Conservation (phyloP, 2,888 invertebrate species). For the Sepioteuthis lessoniana region DNA sequence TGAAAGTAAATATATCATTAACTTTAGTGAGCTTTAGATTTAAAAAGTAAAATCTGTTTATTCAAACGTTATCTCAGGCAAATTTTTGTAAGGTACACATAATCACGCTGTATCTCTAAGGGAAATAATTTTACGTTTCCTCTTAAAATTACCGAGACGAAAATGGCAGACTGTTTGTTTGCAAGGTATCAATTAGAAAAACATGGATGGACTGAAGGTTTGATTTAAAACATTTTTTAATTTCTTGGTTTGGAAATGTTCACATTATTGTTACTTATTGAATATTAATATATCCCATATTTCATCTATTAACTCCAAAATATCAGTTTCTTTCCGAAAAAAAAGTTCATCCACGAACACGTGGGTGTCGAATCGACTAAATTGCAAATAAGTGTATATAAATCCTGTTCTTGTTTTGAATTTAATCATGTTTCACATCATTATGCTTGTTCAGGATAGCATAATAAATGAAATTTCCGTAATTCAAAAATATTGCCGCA, state of each 20-base stretch:
- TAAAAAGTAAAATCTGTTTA: no score
- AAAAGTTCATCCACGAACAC: background rate
- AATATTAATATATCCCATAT: background rate
- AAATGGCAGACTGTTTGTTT: constrained; percentile 14
- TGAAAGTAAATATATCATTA: no score
- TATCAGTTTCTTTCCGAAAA: background rate
- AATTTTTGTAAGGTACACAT: background rate
- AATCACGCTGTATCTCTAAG: background rate
- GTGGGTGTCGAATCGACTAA: background rate
- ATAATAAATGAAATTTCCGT: no score
- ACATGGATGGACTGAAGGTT: constrained; percentile 36
- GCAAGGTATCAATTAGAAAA: constrained; percentile 13
- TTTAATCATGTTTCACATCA: no score
- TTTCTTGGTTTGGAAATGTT: constrained; percentile 5
- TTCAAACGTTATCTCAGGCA: background rate
- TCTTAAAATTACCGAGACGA: no score
- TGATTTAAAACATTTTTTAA: background rate
- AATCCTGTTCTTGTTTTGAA: no score
- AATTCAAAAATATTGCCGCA: no score
- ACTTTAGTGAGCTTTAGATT: no score
- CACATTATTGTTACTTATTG: background rate
- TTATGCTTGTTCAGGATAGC: no score
- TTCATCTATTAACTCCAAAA: background rate
- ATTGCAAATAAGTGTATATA: background rate
- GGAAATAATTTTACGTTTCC: background rate